Percentiles rank a stretch among this genome's conserved stretches.
Conservation (phyloP, 2,797 vertebrate species). For the Poeciliopsis presidionis region DNA sequence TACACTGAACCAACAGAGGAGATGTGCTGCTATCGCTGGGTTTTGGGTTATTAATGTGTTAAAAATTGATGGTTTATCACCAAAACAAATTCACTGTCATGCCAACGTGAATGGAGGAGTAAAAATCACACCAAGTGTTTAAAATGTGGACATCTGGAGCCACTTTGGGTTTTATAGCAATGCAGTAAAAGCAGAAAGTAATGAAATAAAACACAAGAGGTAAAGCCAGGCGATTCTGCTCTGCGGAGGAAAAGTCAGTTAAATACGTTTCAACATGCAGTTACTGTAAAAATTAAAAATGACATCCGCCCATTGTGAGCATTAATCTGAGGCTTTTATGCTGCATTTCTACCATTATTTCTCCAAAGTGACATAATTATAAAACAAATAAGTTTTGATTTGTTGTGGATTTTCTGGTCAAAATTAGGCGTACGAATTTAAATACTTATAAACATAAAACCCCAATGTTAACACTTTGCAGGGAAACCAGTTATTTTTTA, state of each 20-base stretch:
- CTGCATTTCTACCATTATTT: not conserved
- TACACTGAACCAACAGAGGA: not conserved
- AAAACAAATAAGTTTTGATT: not conserved
- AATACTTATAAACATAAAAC: not conserved
- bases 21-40: not conserved
- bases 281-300: not conserved
- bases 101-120: not conserved
- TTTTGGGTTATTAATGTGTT: not conserved
- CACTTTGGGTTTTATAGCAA: not conserved
- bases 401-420: not conserved
- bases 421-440: not conserved
- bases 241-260: not conserved
- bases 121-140: not conserved
- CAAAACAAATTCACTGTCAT: not conserved
- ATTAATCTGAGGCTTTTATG: not conserved
- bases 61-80: not conserved
- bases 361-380: not conserved
- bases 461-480: not conserved
- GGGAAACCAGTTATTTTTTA: not conserved
- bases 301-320: not conserved
- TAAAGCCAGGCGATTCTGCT: not conserved
- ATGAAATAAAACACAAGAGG: not conserved
- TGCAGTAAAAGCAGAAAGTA: not conserved
- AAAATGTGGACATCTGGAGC: slow-evolving; percentile 3
- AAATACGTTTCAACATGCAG: not conserved